These are phyloP conservation scores for Callimico goeldii DNA, from an alignment of 2,797 vertebrate genomes.

Conservation along the genomic window DNA sequence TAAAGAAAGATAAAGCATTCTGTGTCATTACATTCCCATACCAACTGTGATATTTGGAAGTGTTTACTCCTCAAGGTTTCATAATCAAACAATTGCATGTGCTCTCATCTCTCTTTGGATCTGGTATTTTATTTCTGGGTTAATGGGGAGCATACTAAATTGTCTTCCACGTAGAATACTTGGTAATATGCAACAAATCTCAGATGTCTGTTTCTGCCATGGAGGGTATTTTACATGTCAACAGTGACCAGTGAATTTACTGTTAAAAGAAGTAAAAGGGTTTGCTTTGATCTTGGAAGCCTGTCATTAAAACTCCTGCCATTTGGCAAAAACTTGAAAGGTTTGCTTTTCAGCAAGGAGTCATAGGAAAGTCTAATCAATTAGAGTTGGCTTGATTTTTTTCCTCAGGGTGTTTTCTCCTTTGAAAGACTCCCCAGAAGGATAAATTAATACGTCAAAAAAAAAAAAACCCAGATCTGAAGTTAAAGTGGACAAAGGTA, in stretches of 20 bases:
- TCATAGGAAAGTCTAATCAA: slow-evolving; percentile 60
- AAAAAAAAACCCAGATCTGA: slow-evolving; percentile 59
- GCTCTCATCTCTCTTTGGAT: background rate
- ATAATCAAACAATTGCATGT: background rate
- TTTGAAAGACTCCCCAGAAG: slow-evolving; percentile 59
- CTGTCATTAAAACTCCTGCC: slow-evolving; percentile 60
- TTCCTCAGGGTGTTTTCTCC: slow-evolving; percentile 48
- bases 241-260: slow-evolving; percentile 23
- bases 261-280: slow-evolving; percentile 55
- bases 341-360: slow-evolving; percentile 32
- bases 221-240: slow-evolving; percentile 38
- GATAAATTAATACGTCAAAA: slow-evolving; percentile 51
- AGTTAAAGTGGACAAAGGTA: slow-evolving; percentile 46
- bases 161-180: background rate
- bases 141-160: background rate
- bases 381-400: slow-evolving; percentile 61
- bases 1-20: background rate
- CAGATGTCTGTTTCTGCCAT: slow-evolving; percentile 23
- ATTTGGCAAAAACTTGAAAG: slow-evolving; percentile 62
- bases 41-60: background rate
- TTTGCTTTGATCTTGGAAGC: slow-evolving; percentile 57
- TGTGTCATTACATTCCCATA: background rate
- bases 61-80: background rate
- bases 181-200: slow-evolving; percentile 34
- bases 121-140: background rate